Evolutionary conservation across 2,797 vertebrate genomes (phyloP).

Genomic region (Spinus olivaceus): DNA sequence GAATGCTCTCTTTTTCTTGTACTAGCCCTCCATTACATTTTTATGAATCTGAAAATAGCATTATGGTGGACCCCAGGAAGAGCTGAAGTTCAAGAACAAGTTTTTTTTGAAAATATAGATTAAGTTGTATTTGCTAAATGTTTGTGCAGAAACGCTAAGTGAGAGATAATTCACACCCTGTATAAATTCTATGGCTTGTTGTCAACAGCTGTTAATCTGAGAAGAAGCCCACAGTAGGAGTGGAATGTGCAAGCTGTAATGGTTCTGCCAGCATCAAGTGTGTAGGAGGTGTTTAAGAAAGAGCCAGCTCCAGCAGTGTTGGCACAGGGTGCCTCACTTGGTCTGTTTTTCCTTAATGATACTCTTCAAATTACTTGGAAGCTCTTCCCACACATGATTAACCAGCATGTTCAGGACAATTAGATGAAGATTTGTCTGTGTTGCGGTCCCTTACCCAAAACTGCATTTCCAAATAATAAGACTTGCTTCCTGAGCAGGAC

Average conservation of each 20-base stretch:
- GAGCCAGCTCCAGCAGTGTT: not conserved
- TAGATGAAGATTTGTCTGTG: not conserved
- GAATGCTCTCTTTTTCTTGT: not conserved
- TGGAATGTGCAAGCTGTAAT: not conserved
- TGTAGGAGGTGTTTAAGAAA: not conserved
- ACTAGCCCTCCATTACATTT: not conserved
- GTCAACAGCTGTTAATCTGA: not conserved
- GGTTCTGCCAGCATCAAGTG: not conserved
- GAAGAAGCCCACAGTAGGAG: not conserved
- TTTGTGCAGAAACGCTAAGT: not conserved
- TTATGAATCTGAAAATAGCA: not conserved
- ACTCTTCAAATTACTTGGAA: slow-evolving; percentile 18
- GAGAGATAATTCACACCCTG: not conserved
- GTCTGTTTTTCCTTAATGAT: slow-evolving; percentile 9
- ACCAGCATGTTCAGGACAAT: not conserved
- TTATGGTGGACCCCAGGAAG: not conserved
- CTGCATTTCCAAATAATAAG: not conserved
- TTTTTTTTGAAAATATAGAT: not conserved
- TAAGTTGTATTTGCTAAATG: not conserved
- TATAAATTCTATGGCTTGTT: not conserved
- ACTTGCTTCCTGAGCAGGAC: not conserved
- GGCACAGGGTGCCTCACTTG: not conserved
- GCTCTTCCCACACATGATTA: not conserved
- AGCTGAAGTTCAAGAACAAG: not conserved
- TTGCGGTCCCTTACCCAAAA: not conserved